Conservation (phyloP, 2,888 invertebrate genomes). For the Drosophila kambysellisi region DNA sequence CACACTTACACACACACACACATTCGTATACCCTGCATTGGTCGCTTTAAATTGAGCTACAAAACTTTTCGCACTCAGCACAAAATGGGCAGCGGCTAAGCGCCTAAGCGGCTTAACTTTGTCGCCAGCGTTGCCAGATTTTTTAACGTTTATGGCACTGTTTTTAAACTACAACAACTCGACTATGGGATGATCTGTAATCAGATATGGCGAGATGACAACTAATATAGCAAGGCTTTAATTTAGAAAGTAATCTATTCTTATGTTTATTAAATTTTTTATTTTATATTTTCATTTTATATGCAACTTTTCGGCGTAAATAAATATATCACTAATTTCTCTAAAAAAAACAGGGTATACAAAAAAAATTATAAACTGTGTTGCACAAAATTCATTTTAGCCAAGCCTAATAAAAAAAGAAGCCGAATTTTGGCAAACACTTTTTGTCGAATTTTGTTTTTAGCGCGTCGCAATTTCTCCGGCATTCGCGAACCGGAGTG, state of each 20-base stretch:
- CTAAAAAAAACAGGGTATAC: not conserved
- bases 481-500: no score
- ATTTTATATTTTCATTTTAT: no score
- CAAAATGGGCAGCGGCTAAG: conserved; percentile 64
- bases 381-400: conserved; percentile 38
- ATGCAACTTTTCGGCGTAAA: no score
- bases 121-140: conserved; percentile 54
- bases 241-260: no score
- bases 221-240: not conserved
- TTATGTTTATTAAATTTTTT: no score
- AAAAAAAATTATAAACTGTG: conserved; percentile 12
- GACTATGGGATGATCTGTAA: conserved; percentile 2
- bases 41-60: conserved; percentile 41
- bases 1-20: not conserved
- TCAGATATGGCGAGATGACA: not conserved
- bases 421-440: conserved; percentile 19
- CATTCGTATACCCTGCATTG: conserved; percentile 35
- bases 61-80: conserved; percentile 75
- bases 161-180: not conserved
- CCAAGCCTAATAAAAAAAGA: conserved; percentile 9
- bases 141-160: conserved; percentile 59
- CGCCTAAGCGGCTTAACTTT: conserved; percentile 75
- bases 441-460: conserved; percentile 33
- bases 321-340: not conserved
- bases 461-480: conserved; percentile 2